Percentiles rank a stretch among this genome's conserved stretches.
Conservation (phyloP, 2,113 vertebrate species). For the Lampris megalopsis region DNA sequence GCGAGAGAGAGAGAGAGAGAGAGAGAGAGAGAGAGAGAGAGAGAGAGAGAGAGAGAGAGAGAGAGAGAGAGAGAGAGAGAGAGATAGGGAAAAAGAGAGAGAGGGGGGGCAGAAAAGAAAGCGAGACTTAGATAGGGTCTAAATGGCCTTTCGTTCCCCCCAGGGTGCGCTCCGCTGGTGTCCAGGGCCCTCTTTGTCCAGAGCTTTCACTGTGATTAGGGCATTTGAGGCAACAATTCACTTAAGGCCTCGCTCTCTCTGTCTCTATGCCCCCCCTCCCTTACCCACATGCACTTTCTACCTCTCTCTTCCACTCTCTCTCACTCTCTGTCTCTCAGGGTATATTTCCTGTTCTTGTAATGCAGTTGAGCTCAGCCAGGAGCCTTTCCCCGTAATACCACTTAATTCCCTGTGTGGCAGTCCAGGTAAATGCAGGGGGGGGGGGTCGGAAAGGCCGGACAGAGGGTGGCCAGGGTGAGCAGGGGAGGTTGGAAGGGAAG, state of each 20-base stretch:
- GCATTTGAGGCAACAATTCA: slow-evolving; percentile 93
- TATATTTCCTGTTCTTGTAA: slow-evolving; percentile 95
- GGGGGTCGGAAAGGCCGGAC: slow-evolving; percentile 83
- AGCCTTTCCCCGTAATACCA: slow-evolving; percentile 95
- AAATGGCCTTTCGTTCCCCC: slow-evolving; percentile 88
- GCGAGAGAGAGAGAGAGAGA: slow-evolving; percentile 14
- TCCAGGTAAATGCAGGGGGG: slow-evolving; percentile 83
- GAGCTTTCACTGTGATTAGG: slow-evolving; percentile 97
- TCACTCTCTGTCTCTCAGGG: slow-evolving; percentile 62
- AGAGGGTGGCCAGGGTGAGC: slow-evolving; percentile 29
- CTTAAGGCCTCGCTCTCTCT: slow-evolving; percentile 80
- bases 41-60: slow-evolving; percentile 34
- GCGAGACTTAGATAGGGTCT: slow-evolving; percentile 74
- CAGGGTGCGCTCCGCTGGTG: slow-evolving; percentile 85
- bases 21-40: slow-evolving; percentile 35
- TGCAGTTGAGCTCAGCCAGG: slow-evolving; percentile 95
- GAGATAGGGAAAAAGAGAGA: slow-evolving; percentile 35
- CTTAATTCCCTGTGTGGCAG: slow-evolving; percentile 94
- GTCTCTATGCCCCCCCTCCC: neutral
- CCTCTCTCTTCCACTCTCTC: slow-evolving; percentile 41
- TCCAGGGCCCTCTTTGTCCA: slow-evolving; percentile 88
- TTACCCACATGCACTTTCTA: slow-evolving; percentile 21
- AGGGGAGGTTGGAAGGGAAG: slow-evolving; percentile 78
- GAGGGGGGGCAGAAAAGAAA: slow-evolving; percentile 13
- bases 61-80: slow-evolving; percentile 54